Percentiles rank a stretch among this genome's conserved stretches.
Conservation (phyloP, 2,113 vertebrate species). For the Falcunculus frontatus region DNA sequence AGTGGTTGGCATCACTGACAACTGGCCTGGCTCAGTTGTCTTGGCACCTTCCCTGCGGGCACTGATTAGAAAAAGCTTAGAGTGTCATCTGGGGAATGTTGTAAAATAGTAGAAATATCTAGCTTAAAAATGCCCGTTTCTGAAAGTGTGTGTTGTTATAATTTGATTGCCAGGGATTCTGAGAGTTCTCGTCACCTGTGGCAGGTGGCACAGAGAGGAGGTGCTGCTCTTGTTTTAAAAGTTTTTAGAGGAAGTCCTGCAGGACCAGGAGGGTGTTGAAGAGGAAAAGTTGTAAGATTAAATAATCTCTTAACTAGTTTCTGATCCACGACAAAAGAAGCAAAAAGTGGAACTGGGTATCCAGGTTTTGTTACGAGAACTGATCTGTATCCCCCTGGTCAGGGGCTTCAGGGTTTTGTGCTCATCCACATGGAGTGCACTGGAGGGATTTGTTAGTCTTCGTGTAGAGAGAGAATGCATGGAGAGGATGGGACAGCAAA, state of each 20-base stretch:
- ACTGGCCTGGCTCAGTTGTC: background rate
- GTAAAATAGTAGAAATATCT: background rate
- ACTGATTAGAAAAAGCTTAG: background rate
- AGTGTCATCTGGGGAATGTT: accelerated
- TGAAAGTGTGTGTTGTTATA: background rate
- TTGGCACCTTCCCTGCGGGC: background rate
- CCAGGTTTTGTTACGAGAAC: background rate
- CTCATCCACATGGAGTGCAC: accelerated
- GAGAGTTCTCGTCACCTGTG: background rate
- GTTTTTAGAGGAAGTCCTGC: background rate
- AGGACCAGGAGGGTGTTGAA: background rate
- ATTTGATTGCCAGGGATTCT: background rate
- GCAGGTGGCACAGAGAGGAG: background rate
- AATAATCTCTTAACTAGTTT: background rate
- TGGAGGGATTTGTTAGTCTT: background rate
- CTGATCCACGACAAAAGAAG: background rate
- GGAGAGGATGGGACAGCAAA: background rate
- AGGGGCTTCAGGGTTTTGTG: background rate
- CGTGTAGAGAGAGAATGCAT: accelerated
- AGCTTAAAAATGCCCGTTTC: accelerated
- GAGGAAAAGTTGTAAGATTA: background rate
- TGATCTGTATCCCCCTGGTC: background rate
- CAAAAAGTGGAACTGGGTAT: background rate
- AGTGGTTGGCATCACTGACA: background rate
- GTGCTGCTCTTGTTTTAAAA: background rate